Evolutionary conservation across 2,113 vertebrate genomes (phyloP).

Genomic region (Ancistrus triradiatus): DNA sequence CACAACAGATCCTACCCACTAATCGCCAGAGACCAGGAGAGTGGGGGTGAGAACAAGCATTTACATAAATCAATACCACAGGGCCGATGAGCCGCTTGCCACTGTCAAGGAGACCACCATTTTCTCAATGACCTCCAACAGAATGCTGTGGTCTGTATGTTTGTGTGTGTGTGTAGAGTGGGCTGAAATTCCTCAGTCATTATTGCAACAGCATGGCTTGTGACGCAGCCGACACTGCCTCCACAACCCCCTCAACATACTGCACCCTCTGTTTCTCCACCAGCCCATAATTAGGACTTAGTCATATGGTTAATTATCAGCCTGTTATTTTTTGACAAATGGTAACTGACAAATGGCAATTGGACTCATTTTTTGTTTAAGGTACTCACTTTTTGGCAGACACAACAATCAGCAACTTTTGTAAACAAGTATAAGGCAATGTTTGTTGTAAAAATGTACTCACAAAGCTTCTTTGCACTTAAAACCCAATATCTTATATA

Average conservation of each 20-base stretch:
- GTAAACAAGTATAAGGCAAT: no score
- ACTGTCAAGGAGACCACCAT: slow-evolving; percentile 15
- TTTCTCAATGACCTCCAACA: slow-evolving; percentile 37
- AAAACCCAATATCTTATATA: no score
- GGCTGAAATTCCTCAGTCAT: slow-evolving; percentile 43
- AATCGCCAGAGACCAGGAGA: slow-evolving; percentile 41
- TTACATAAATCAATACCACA: slow-evolving; percentile 62
- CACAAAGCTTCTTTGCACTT: no score
- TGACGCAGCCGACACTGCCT: slow-evolving; percentile 41
- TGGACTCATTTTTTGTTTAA: no score
- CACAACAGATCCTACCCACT: slow-evolving; percentile 43
- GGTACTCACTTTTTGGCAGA: no score
- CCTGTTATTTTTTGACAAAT: background rate
- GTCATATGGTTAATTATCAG: slow-evolving; percentile 15
- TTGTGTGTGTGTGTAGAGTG: slow-evolving; percentile 5
- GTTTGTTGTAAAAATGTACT: no score
- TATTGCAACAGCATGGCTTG: slow-evolving; percentile 38
- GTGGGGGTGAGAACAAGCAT: slow-evolving; percentile 36
- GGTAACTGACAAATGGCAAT: no score
- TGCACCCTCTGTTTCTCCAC: background rate
- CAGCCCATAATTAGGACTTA: slow-evolving; percentile 15
- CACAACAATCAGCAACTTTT: no score
- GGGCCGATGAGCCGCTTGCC: slow-evolving; percentile 29
- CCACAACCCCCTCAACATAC: slow-evolving; percentile 12
- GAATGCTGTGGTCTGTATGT: slow-evolving; percentile 9